Conservation (phyloP, 1,140 invertebrate species). For the Drosophila gunungcola region DNA sequence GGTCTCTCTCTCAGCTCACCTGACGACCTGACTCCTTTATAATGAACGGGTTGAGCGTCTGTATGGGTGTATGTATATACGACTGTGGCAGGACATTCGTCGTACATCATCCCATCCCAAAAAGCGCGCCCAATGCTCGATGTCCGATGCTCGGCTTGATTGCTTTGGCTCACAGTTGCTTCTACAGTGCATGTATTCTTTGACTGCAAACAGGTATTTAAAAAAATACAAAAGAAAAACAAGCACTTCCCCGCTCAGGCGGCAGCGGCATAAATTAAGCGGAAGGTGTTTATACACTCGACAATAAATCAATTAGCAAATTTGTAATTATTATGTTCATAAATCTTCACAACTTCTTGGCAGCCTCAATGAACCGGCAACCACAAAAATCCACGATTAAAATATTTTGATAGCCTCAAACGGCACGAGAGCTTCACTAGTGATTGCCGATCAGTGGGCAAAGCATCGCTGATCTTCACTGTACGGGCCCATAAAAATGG, state of each 20-base stretch:
- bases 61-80: slow-evolving; percentile 19
- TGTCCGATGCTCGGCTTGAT: slow-evolving; percentile 54
- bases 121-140: slow-evolving; percentile 53
- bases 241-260: slow-evolving; percentile 13
- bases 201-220: slow-evolving; percentile 66
- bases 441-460: slow-evolving; percentile 19
- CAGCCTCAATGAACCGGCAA: slow-evolving; percentile 39
- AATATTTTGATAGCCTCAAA: slow-evolving; percentile 51
- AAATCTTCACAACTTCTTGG: slow-evolving; percentile 63
- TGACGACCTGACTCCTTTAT: slow-evolving; percentile 80
- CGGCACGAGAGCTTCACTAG: slow-evolving; percentile 17
- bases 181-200: slow-evolving; percentile 69
- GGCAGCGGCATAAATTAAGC: slow-evolving; percentile 72
- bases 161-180: slow-evolving; percentile 73
- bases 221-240: slow-evolving; percentile 33
- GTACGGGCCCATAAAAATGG: not conserved
- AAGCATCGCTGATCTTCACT: slow-evolving; percentile 17
- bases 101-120: slow-evolving; percentile 75
- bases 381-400: slow-evolving; percentile 46
- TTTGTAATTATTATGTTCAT: slow-evolving; percentile 84
- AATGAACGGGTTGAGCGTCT: slow-evolving; percentile 72
- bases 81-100: slow-evolving; percentile 73
- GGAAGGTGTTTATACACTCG: slow-evolving; percentile 80
- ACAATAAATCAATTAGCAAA: slow-evolving; percentile 84
- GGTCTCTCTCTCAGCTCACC: slow-evolving; percentile 52